Evolutionary conservation across 2,888 invertebrate genomes (phyloP), one percentile per base, ranked within the genome.

Genomic region (Xestia c-nigrum): DNA sequence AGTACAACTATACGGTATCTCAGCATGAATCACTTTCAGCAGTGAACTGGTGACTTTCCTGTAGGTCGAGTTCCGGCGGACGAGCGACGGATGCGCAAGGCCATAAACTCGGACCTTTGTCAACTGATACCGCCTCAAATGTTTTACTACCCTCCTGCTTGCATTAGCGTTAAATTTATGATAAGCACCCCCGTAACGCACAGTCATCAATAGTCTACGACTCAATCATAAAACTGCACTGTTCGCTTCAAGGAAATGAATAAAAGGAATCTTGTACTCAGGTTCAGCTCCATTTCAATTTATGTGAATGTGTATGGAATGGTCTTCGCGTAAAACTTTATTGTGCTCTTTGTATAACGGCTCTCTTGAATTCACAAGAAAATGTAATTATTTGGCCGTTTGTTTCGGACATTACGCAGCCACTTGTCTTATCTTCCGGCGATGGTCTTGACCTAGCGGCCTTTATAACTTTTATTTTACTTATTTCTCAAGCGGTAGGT

Each of bases 161-260:
- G 79, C 86, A 91, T 89, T 90, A 89, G 87, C 84, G 84, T 88
- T 78, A 88, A 91, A 87, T 91, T 92, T 90, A 92, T 88, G 91
- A 89, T 91, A 92, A 92, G 84, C 83, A 76, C 76, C 73, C 80
- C 84, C 87, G 75, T 89, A 90, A 90, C 88, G 82, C 69, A 72
- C 76, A 81, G 79, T 73, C 86, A 88, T 89, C 88, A 88, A 90
- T 89, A 88, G 40, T 83, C 85, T 79, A 84, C 76, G 72, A 81
- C 80, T 72, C 63, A 72, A 76, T 78, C 74, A 86, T 80, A 81
- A 90, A 90, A 86, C 77, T 64, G 76, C 71, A 80, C 70, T 68
- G 72, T 81, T 76, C 70, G 67, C 61, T 69, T 68, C 67, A 77
- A 83, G 85, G 87, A 90, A 89, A 87, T 89, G 86, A 88, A 88